Conservation (phyloP, 2,113 vertebrate species). For the Pipa parva region DNA sequence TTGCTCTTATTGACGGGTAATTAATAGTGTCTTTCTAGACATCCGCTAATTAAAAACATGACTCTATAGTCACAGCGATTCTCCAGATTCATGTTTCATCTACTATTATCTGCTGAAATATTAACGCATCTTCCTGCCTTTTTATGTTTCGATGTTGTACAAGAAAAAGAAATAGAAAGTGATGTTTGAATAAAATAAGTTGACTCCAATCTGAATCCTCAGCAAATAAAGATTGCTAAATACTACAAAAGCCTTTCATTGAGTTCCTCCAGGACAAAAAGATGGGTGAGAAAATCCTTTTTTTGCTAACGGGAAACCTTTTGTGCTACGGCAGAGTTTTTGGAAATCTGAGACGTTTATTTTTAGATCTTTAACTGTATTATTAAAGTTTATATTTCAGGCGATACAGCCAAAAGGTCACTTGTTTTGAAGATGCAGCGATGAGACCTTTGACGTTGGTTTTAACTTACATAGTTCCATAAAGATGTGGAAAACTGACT, state of each 20-base stretch:
- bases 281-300: neutral
- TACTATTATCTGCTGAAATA: neutral
- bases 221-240: neutral
- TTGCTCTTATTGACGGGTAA: constrained; percentile 10
- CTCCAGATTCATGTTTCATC: neutral
- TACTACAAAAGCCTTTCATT: neutral
- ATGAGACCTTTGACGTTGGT: neutral
- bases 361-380: neutral
- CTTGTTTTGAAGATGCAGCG: neutral
- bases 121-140: constrained; percentile 5
- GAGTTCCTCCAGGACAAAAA: neutral
- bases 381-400: neutral
- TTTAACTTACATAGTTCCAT: neutral
- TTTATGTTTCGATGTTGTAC: neutral
- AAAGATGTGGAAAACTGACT: no score
- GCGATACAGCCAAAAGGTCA: neutral
- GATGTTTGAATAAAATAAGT: neutral
- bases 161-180: neutral
- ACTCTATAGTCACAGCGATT: constrained; percentile 18
- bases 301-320: neutral
- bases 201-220: neutral
- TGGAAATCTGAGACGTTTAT: neutral
- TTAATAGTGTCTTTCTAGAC: constrained; percentile 14
- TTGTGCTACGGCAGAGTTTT: neutral
- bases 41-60: constrained; percentile 28